These are phyloP conservation scores for Chalcosyrphus nemorum DNA, from an alignment of 2,888 invertebrate genomes.

Conservation along the genomic window DNA sequence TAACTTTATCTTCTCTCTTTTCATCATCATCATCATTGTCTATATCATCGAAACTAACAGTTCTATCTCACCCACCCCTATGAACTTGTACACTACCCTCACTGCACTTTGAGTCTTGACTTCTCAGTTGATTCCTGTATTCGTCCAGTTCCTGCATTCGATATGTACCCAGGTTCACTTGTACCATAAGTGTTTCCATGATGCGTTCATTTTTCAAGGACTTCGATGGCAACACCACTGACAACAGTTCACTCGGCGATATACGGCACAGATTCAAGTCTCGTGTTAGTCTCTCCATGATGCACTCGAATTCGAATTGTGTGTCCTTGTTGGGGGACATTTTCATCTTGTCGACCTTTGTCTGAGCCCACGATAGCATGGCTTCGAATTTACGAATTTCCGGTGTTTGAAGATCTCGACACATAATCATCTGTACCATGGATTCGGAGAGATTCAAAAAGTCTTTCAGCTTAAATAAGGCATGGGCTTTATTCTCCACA, in stretches of 20 bases:
- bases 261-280: slow-evolving; percentile 95
- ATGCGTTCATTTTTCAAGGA: slow-evolving; percentile 96
- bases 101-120: slow-evolving; percentile 93
- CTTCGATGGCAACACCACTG: slow-evolving; percentile 95
- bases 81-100: slow-evolving; percentile 85
- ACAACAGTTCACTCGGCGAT: slow-evolving; percentile 95
- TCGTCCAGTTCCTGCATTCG: slow-evolving; percentile 94
- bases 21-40: slow-evolving; percentile 45
- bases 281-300: slow-evolving; percentile 94
- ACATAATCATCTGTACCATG: slow-evolving; percentile 97
- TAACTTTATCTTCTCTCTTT: slow-evolving; percentile 35
- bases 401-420: slow-evolving; percentile 93
- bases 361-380: slow-evolving; percentile 94
- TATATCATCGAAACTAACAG: slow-evolving; percentile 80
- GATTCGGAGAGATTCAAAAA: slow-evolving; percentile 95
- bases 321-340: slow-evolving; percentile 91
- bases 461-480: slow-evolving; percentile 91
- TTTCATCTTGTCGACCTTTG: slow-evolving; percentile 88
- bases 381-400: slow-evolving; percentile 96
- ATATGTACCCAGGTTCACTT: slow-evolving; percentile 96
- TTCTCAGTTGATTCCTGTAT: slow-evolving; percentile 92
- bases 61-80: slow-evolving; percentile 82
- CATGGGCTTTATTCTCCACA: slow-evolving; percentile 92
- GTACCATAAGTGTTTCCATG: slow-evolving; percentile 95
- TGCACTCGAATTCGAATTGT: slow-evolving; percentile 94